phyloP scores from a whole-genome alignment of 2,888 invertebrate genomes.

The Itoplectis maculator region DNA sequence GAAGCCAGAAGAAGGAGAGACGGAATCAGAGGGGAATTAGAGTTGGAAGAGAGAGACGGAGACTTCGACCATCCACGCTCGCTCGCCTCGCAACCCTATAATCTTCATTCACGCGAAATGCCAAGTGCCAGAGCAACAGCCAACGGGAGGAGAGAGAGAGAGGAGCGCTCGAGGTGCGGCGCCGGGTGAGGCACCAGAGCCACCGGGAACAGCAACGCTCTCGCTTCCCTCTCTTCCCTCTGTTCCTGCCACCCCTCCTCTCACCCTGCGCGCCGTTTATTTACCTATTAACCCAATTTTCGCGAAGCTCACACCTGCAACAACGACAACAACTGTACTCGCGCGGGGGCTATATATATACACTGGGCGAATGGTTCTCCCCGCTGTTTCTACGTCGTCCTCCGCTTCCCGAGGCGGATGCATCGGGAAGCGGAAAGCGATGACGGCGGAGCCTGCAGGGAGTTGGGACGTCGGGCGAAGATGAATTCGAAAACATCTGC shows the following conservation, averaged over 20 bases:
- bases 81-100: slow-evolving; percentile 49
- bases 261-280: slow-evolving; percentile 43
- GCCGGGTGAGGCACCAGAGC: neutral
- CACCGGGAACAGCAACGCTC: slow-evolving; percentile 10
- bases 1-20: neutral
- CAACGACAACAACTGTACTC: slow-evolving; percentile 8
- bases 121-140: slow-evolving; percentile 46
- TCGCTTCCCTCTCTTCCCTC: no score
- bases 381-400: neutral
- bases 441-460: neutral
- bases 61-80: slow-evolving; percentile 26
- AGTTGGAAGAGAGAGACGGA: neutral
- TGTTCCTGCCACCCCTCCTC: neutral
- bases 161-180: neutral
- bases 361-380: slow-evolving; percentile 9
- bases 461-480: slow-evolving; percentile 8
- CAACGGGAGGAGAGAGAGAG: neutral
- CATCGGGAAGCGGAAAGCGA: neutral
- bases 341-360: no score
- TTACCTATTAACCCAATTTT: slow-evolving; percentile 63
- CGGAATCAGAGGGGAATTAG: neutral
- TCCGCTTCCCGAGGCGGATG: neutral
- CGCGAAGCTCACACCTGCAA: slow-evolving; percentile 15
- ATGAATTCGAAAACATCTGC: slow-evolving; percentile 8
- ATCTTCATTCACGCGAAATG: slow-evolving; percentile 63